Percentiles rank a stretch among this genome's conserved stretches.
These are phyloP conservation scores for Zaprionus davidi DNA, from an alignment of 1,140 invertebrate species.

Conservation along the genomic window DNA sequence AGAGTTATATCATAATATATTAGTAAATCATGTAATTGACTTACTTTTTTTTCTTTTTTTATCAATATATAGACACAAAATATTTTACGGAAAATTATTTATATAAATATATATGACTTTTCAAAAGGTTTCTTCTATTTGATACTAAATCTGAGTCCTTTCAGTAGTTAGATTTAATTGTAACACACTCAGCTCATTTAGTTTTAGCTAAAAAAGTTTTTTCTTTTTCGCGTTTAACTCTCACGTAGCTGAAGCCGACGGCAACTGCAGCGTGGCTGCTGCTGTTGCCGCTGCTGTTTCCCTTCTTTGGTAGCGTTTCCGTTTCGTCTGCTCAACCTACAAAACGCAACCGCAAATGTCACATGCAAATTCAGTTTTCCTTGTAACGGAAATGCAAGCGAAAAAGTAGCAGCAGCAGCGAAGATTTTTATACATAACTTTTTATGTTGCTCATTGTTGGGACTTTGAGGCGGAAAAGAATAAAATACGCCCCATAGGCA, in stretches of 20 bases:
- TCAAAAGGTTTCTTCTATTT: not conserved
- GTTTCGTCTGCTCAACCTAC: slow-evolving; percentile 18
- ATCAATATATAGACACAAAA: too few relatives aligned
- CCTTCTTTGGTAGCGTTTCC: slow-evolving; percentile 3
- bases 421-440: slow-evolving; percentile 71
- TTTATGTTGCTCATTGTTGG: slow-evolving; percentile 67
- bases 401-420: slow-evolving; percentile 57
- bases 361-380: slow-evolving; percentile 68
- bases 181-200: slow-evolving; percentile 15
- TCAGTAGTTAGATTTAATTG: not conserved
- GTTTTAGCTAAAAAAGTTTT: slow-evolving; percentile 20
- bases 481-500: slow-evolving; percentile 56
- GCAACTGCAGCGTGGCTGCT: slow-evolving; percentile 2
- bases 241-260: slow-evolving; percentile 32
- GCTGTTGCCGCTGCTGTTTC: not conserved
- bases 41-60: too few relatives aligned
- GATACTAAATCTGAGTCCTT: slow-evolving; percentile 6
- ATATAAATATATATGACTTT: not conserved
- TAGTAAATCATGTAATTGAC: too few relatives aligned
- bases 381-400: slow-evolving; percentile 71
- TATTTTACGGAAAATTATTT: not conserved
- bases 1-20: too few relatives aligned
- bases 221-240: slow-evolving; percentile 31
- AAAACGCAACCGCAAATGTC: slow-evolving; percentile 60
- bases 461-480: slow-evolving; percentile 42